These are phyloP conservation scores for Helleia helle DNA, from an alignment of 2,888 invertebrate genomes.

Conservation along the genomic window DNA sequence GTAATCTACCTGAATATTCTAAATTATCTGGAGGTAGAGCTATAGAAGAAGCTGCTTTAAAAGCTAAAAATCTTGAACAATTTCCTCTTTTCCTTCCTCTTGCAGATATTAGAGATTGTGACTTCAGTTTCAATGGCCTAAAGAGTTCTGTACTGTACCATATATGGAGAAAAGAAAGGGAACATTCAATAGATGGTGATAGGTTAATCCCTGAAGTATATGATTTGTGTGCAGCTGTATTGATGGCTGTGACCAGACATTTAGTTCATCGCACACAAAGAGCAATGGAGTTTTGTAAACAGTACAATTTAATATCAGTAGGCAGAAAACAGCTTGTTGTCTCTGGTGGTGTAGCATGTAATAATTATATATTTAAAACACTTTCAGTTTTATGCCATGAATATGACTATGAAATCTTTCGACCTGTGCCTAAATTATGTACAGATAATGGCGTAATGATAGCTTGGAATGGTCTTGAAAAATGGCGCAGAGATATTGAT, in stretches of 20 bases:
- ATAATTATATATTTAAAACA: slow-evolving; percentile 83
- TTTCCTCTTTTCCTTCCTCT: slow-evolving; percentile 81
- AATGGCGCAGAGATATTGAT: slow-evolving; percentile 72
- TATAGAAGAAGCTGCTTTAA: slow-evolving; percentile 85
- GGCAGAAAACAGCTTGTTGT: slow-evolving; percentile 79
- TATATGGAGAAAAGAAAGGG: slow-evolving; percentile 74
- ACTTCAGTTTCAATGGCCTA: slow-evolving; percentile 94
- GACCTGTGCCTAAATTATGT: slow-evolving; percentile 89
- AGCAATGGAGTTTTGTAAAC: slow-evolving; percentile 84
- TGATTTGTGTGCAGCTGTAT: slow-evolving; percentile 91
- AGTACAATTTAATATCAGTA: slow-evolving; percentile 78
- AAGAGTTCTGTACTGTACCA: slow-evolving; percentile 76
- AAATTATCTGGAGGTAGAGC: slow-evolving; percentile 88
- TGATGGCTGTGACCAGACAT: slow-evolving; percentile 83
- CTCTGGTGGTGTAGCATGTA: slow-evolving; percentile 98
- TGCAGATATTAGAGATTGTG: slow-evolving; percentile 81
- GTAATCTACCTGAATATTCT: slow-evolving; percentile 83
- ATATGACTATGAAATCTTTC: slow-evolving; percentile 77
- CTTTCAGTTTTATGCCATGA: slow-evolving; percentile 80
- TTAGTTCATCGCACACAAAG: slow-evolving; percentile 88
- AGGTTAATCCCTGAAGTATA: slow-evolving; percentile 81
- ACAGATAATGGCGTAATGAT: slow-evolving; percentile 99
- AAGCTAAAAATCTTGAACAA: slow-evolving; percentile 77
- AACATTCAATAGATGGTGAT: slow-evolving; percentile 76
- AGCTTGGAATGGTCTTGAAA: slow-evolving; percentile 97